A percentile compares a stretch with the other conserved stretches of the same genome.
These are phyloP conservation scores for Sphinx pinastri DNA, from an alignment of 2,888 invertebrate genomes.

Conservation along the genomic window DNA sequence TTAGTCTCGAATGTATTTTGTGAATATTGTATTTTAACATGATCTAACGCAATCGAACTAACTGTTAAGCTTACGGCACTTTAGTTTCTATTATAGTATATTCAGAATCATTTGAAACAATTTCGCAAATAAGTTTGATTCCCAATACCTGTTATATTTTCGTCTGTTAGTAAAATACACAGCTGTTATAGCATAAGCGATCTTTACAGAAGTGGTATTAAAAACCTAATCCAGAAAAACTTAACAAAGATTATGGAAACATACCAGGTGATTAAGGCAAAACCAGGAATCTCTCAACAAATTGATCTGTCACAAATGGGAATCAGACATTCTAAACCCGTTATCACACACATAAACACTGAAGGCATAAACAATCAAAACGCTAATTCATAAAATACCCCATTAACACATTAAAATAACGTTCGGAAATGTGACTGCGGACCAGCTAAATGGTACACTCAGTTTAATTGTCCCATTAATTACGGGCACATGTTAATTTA, in stretches of 20 bases:
- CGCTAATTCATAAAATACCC: conserved; percentile 24
- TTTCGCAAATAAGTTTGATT: neutral
- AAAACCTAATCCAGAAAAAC: too few relatives aligned
- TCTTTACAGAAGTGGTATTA: too few relatives aligned
- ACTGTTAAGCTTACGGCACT: conserved; percentile 1
- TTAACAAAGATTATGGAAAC: too few relatives aligned
- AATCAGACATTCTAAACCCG: neutral
- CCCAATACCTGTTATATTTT: too few relatives aligned
- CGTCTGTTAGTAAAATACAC: too few relatives aligned
- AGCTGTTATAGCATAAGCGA: too few relatives aligned
- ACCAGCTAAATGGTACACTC: conserved; percentile 41
- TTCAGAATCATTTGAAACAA: neutral
- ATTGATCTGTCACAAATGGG: neutral
- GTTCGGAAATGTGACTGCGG: conserved; percentile 28
- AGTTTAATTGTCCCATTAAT: conserved; percentile 45
- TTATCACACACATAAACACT: neutral
- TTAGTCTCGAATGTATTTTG: conserved; percentile 16
- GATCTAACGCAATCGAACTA: conserved; percentile 10
- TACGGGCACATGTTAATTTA: conserved; percentile 44
- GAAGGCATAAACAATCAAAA: conserved; percentile 5
- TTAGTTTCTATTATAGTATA: neutral
- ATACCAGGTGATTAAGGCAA: neutral
- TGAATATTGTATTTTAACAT: conserved; percentile 9
- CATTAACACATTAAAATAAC: conserved; percentile 23
- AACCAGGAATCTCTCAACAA: neutral